These are phyloP conservation scores for Myotis myotis DNA, from an alignment of 2,797 vertebrate species.

Conservation along the genomic window DNA sequence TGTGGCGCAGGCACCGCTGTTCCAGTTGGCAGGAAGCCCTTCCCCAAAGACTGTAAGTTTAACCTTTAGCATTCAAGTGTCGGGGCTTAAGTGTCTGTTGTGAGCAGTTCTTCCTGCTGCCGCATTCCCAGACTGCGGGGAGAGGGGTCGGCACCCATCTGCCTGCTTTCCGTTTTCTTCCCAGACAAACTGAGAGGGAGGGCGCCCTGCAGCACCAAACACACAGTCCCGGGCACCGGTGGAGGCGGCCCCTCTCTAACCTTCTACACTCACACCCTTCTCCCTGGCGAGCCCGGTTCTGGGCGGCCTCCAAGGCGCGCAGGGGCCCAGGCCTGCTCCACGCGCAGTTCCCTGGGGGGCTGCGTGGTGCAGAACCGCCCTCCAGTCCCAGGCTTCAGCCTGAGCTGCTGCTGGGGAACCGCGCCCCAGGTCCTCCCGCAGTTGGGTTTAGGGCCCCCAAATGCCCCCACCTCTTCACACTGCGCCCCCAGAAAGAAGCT, in stretches of 20 bases:
- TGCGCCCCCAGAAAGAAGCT: not conserved
- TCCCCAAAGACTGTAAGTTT: slow-evolving; percentile 84
- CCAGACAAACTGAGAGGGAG: slow-evolving; percentile 31
- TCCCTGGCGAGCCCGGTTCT: not conserved
- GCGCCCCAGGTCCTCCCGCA: not conserved
- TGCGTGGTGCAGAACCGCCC: not conserved
- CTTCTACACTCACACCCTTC: not conserved
- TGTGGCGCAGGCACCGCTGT: slow-evolving; percentile 66
- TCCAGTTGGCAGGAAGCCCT: slow-evolving; percentile 82
- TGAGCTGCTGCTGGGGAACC: not conserved
- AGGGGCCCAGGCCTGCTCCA: not conserved
- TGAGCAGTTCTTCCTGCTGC: slow-evolving; percentile 83
- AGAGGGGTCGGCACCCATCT: slow-evolving; percentile 76
- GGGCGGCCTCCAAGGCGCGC: not conserved
- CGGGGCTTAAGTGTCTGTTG: slow-evolving; percentile 81
- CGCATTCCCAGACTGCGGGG: slow-evolving; percentile 77
- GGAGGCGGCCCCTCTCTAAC: not conserved
- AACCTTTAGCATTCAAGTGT: slow-evolving; percentile 87
- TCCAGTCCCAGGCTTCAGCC: not conserved
- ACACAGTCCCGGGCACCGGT: not conserved
- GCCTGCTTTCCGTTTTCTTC: slow-evolving; percentile 65
- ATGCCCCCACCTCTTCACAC: fast-evolving
- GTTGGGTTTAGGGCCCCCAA: not conserved
- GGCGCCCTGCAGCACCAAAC: slow-evolving; percentile 7
- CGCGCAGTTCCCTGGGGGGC: not conserved